phyloP scores from a whole-genome alignment of 2,888 invertebrate species.

The Coenonympha arcania region DNA sequence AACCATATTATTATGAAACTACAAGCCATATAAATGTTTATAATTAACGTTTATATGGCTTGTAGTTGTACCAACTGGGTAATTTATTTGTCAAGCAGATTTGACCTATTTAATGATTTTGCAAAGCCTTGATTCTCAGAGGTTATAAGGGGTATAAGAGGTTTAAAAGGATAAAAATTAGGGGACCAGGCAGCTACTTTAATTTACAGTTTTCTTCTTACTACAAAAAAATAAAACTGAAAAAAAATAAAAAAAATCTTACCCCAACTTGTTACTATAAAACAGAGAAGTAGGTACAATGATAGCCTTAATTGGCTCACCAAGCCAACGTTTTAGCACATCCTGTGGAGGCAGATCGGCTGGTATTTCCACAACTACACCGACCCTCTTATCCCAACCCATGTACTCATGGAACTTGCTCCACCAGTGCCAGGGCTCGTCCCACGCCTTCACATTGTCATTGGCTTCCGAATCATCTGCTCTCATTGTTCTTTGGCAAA shows the following conservation, averaged over 20 bases:
- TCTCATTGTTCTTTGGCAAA: conserved; percentile 46
- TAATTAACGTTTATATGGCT: too few species aligned
- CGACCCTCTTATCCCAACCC: conserved; percentile 74
- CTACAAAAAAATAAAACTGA: too few species aligned
- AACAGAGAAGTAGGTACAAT: conserved; percentile 88
- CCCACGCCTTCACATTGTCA: conserved; percentile 60
- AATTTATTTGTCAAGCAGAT: too few species aligned
- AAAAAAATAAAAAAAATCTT: conserved; percentile 45
- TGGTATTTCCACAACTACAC: conserved; percentile 85
- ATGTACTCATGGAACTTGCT: conserved; percentile 78
- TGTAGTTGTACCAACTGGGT: too few species aligned
- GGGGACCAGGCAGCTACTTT: too few species aligned
- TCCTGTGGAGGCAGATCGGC: conserved; percentile 83
- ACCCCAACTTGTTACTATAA: conserved; percentile 93
- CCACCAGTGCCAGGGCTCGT: conserved; percentile 89
- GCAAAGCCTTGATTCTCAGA: too few species aligned
- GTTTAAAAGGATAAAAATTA: too few species aligned
- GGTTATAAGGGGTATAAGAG: too few species aligned
- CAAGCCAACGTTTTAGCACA: conserved; percentile 89
- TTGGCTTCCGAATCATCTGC: conserved; percentile 55
- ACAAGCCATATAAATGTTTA: too few species aligned
- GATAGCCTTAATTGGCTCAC: conserved; percentile 92
- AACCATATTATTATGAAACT: too few species aligned
- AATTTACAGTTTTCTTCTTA: too few species aligned
- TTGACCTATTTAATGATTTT: too few species aligned